Percentiles rank a stretch among this genome's conserved stretches.
Conservation (phyloP, 1,140 invertebrate genomes). For the Triops longicaudatus region DNA sequence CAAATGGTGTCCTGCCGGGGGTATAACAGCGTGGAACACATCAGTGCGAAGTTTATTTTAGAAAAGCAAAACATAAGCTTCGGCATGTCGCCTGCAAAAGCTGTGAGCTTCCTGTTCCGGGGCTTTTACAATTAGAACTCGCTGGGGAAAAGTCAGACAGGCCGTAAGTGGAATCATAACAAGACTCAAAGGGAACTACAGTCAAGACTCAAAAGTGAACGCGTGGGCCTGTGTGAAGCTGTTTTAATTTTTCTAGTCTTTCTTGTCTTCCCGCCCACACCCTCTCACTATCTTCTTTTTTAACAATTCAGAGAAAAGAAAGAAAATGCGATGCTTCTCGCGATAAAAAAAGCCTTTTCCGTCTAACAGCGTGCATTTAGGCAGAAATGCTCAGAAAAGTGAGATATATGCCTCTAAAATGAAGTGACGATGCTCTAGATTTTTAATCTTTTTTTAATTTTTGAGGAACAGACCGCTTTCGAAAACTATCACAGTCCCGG, state of each 20-base stretch:
- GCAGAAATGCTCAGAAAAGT: too few species aligned
- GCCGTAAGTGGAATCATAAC: not conserved
- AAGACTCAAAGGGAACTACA: not conserved
- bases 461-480: too few species aligned
- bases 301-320: too few species aligned
- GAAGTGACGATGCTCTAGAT: too few species aligned
- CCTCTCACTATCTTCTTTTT: too few species aligned
- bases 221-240: not conserved
- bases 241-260: too few species aligned
- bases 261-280: too few species aligned
- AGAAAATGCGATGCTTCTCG: too few species aligned
- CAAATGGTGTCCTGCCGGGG: not conserved
- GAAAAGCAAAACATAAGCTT: not conserved
- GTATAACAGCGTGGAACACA: not conserved
- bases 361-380: too few species aligned
- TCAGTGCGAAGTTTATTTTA: not conserved
- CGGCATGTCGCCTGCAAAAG: not conserved
- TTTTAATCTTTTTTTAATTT: too few species aligned
- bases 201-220: not conserved
- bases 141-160: not conserved
- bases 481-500: not conserved
- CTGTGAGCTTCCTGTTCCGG: not conserved
- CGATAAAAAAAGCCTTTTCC: too few species aligned
- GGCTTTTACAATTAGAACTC: not conserved
- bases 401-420: too few species aligned